Evolutionary conservation across 2,113 vertebrate genomes (phyloP).

Genomic region (Ptilonorhynchus violaceus): DNA sequence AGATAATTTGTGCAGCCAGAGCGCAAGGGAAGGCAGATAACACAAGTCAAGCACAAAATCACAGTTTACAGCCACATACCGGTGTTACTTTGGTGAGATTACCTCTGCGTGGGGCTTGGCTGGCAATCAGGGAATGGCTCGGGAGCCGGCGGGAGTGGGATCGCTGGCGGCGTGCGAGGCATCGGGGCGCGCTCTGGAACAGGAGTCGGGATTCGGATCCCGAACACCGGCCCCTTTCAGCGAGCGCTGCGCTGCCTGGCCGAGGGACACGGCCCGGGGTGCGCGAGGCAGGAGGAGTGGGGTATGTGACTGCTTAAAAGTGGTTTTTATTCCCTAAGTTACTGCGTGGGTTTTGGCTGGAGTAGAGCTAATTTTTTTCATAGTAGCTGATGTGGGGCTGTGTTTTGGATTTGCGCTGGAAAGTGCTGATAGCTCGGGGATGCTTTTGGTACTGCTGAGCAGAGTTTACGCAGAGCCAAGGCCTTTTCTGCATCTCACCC

Average conservation of each 20-base stretch:
- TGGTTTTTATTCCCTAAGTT: not conserved
- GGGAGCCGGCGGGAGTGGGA: not conserved
- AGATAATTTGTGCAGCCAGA: not conserved
- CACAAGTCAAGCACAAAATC: not conserved
- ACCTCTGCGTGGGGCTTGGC: not conserved
- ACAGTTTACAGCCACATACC: not conserved
- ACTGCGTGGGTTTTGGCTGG: accelerated
- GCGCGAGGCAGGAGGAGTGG: not conserved
- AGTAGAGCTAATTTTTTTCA: not conserved
- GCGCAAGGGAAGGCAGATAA: not conserved
- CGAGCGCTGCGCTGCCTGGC: not conserved
- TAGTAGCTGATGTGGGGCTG: not conserved
- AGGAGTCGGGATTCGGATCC: not conserved
- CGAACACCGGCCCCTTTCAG: not conserved
- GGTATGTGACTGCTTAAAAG: not conserved
- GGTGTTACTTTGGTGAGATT: not conserved
- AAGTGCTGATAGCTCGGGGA: not conserved
- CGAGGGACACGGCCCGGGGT: not conserved
- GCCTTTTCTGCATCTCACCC: not conserved
- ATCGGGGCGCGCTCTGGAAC: not conserved
- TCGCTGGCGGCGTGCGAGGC: not conserved
- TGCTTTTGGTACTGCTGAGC: not conserved
- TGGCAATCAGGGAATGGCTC: not conserved
- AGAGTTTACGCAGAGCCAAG: not conserved
- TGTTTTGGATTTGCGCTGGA: not conserved